Conservation (phyloP, 1,140 invertebrate species). For the Brachystomella parvula region DNA sequence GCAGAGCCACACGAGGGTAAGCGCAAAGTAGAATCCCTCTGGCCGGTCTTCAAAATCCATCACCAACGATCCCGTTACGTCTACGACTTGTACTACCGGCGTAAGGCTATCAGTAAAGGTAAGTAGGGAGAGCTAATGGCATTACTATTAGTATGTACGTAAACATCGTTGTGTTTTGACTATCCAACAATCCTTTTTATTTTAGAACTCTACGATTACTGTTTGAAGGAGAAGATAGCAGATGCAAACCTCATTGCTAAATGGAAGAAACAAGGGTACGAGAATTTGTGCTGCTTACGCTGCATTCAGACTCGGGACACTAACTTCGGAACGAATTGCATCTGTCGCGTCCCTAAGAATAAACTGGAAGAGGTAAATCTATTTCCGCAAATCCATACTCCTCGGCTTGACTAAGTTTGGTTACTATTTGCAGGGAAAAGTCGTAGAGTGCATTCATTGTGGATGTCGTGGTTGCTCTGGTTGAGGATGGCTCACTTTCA, state of each 20-base stretch:
- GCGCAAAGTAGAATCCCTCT: slow-evolving; percentile 92
- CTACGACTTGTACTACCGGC: slow-evolving; percentile 90
- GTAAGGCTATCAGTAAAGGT: slow-evolving; percentile 91
- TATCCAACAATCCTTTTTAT: slow-evolving; percentile 30
- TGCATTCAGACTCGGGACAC: slow-evolving; percentile 98
- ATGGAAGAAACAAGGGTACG: slow-evolving; percentile 99
- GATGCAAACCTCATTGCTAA: slow-evolving; percentile 97
- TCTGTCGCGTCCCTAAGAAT: slow-evolving; percentile 95
- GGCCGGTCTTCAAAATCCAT: slow-evolving; percentile 99
- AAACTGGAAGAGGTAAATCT: slow-evolving; percentile 83
- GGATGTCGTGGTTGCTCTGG: slow-evolving; percentile 94
- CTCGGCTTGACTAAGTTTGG: no score
- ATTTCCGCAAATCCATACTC: no score
- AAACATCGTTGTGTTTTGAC: neutral
- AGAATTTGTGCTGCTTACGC: slow-evolving; percentile 96
- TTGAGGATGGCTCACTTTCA: slow-evolving; percentile 39
- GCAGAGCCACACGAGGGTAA: slow-evolving; percentile 98
- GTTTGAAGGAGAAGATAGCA: slow-evolving; percentile 92
- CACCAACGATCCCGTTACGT: slow-evolving; percentile 97
- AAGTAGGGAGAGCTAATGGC: slow-evolving; percentile 29
- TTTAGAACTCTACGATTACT: slow-evolving; percentile 93
- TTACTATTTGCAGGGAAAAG: slow-evolving; percentile 62
- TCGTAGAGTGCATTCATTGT: slow-evolving; percentile 96
- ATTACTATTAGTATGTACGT: neutral
- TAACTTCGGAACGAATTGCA: slow-evolving; percentile 99